A percentile compares a stretch with the other conserved stretches of the same genome.
Conservation (phyloP, 1,140 invertebrate species). For the Drosophila pseudoananassae region DNA sequence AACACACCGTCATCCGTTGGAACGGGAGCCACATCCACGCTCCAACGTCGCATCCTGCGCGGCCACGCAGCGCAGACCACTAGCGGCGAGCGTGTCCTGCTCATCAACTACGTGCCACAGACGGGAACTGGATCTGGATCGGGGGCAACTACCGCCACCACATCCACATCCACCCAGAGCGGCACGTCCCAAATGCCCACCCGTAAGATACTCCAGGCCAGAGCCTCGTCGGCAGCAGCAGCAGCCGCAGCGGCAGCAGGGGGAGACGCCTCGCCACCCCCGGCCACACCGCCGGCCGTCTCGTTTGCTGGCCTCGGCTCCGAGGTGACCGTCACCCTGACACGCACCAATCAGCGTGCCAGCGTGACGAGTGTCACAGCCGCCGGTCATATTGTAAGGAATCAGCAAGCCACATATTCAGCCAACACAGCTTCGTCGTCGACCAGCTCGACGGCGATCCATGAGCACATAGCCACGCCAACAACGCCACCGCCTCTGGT, state of each 20-base stretch:
- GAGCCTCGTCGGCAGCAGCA: conserved; percentile 64
- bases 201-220: conserved; percentile 80
- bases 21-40: conserved; percentile 33
- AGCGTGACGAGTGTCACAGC: conserved; percentile 67
- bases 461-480: conserved; percentile 61
- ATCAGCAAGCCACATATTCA: conserved; percentile 61
- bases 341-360: conserved; percentile 72
- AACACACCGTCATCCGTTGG: conserved; percentile 43
- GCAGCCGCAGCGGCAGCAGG: conserved; percentile 36
- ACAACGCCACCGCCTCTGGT: conserved; percentile 65
- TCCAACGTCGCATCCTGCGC: conserved; percentile 71
- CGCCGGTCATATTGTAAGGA: conserved; percentile 83
- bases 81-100: conserved; percentile 76
- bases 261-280: conserved; percentile 19
- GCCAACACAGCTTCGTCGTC: conserved; percentile 43
- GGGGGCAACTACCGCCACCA: conserved; percentile 35
- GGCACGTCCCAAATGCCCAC: conserved; percentile 69
- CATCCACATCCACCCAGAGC: conserved; percentile 30
- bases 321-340: conserved; percentile 80
- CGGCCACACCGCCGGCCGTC: conserved; percentile 56
- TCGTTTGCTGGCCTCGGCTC: conserved; percentile 80
- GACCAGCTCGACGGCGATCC: conserved; percentile 46
- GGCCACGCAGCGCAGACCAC: conserved; percentile 80
- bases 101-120: conserved; percentile 81
- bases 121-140: conserved; percentile 41